Evolutionary conservation across 2,888 invertebrate genomes (phyloP), one percentile per base, ranked within the genome.

Genomic region (Caenorhabditis afra): DNA sequence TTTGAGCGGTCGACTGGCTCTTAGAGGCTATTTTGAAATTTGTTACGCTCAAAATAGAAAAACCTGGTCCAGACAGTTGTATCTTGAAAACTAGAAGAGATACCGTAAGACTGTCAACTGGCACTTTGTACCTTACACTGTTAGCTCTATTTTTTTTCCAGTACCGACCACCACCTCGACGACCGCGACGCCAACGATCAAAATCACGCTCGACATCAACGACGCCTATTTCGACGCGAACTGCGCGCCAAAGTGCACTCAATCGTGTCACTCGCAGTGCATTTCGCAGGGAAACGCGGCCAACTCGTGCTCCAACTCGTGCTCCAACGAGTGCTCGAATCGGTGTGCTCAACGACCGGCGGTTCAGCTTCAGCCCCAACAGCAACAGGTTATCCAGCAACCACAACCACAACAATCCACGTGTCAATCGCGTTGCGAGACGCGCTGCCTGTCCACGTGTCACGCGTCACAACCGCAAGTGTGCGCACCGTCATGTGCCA

Each of bases 241-340:
- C 45, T 84, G 84, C 53, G 73, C 67, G 16, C 67, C 52, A 41
- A 82, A 79, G 52, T 84, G 84, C 62, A 62, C 73, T 18, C 84
- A 84, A 68, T 59, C 78, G 2, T 84, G 84, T 45, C 82, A 82
- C 67, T 81, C 81, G 10, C 81, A 82, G 67, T 84, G 84, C 55
- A 73, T 84, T 61, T 79, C 79, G 1, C 79, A 83, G 73, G 83
- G 81, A 61, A 83, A 81, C 59, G 58, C 78, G 1, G 83, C 83
- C 7, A 50, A 59, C 5, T 57, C 59, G 8, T 83, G 83, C 67
- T 73, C 83, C 35, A 64, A 61, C 23, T 66, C 75, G n/a, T 83
- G 83, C 58, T 53, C 59, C 44, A 67, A 64, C 41, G 78, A 83
- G 41, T 83, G 83, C 67, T 53, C 50, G 0, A 23, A 58, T n/a